Evolutionary conservation across 2,113 vertebrate species (phyloP).

Genomic region (Bombycilla garrulus): DNA sequence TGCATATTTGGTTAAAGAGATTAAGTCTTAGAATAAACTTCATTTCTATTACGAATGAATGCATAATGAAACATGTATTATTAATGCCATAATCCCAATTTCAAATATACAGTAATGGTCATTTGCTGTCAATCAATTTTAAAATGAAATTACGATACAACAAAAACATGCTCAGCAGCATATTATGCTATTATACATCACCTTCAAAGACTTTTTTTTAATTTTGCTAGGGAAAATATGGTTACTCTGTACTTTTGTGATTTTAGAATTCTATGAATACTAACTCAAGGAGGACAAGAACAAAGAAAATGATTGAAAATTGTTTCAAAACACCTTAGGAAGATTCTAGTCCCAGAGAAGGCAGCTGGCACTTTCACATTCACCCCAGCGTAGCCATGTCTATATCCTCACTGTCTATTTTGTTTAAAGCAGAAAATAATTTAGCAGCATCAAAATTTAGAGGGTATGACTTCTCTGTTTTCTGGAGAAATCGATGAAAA

Average conservation of each 20-base stretch:
- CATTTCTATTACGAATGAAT: not conserved
- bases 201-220: not conserved
- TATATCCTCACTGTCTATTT: not conserved
- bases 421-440: constrained; percentile 23
- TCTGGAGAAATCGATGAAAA: not conserved
- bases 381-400: not conserved
- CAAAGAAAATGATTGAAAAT: not conserved
- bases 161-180: not conserved
- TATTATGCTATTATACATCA: constrained; percentile 4
- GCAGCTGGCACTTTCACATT: not conserved
- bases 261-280: constrained; percentile 13
- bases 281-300: not conserved
- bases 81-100: constrained; percentile 24
- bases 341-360: not conserved
- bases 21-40: constrained; percentile 8
- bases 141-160: constrained; percentile 42
- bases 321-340: not conserved
- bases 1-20: constrained; percentile 13
- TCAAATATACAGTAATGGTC: not conserved
- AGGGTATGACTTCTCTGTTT: not conserved
- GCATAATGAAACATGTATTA: constrained; percentile 9
- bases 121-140: constrained; percentile 32
- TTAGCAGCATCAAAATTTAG: not conserved
- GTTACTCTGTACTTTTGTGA: not conserved
- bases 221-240: not conserved